Percentiles rank a stretch among this genome's conserved stretches.
These are phyloP conservation scores for Laspeyria flexula DNA, from an alignment of 2,888 invertebrate species.

Conservation along the genomic window DNA sequence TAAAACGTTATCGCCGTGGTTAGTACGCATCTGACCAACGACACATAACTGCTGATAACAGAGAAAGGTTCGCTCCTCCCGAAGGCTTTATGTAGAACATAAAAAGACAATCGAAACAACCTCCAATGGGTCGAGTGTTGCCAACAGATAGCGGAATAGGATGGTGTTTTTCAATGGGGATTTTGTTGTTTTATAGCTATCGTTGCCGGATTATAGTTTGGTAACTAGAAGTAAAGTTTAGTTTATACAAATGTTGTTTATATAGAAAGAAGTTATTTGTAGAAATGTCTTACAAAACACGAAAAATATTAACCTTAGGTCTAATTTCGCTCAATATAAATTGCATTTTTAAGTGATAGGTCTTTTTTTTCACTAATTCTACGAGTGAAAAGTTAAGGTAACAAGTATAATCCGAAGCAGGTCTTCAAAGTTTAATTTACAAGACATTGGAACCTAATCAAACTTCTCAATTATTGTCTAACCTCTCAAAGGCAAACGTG, in stretches of 20 bases:
- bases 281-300: no score
- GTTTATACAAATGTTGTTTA: neutral
- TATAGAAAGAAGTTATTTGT: neutral
- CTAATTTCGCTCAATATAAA: no score
- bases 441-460: neutral
- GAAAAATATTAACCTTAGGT: no score
- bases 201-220: neutral
- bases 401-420: no score
- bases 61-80: slow-evolving; percentile 36
- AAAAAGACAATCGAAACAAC: slow-evolving; percentile 48
- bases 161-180: slow-evolving; percentile 35
- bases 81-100: slow-evolving; percentile 45
- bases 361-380: no score
- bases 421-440: no score
- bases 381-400: no score
- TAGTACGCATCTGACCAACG: slow-evolving; percentile 30
- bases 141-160: slow-evolving; percentile 21
- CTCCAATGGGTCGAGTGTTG: slow-evolving; percentile 18
- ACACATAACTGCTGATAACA: slow-evolving; percentile 43
- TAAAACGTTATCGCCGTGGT: slow-evolving; percentile 31
- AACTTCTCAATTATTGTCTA: slow-evolving; percentile 1
- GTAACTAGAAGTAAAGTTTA: neutral
- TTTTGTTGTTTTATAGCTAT: slow-evolving; percentile 31
- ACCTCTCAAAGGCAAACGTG: neutral
- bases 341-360: no score